A percentile compares a stretch with the other conserved stretches of the same genome.
phyloP scores from a whole-genome alignment of 2,888 invertebrate species.

The Hetaerina titia region DNA sequence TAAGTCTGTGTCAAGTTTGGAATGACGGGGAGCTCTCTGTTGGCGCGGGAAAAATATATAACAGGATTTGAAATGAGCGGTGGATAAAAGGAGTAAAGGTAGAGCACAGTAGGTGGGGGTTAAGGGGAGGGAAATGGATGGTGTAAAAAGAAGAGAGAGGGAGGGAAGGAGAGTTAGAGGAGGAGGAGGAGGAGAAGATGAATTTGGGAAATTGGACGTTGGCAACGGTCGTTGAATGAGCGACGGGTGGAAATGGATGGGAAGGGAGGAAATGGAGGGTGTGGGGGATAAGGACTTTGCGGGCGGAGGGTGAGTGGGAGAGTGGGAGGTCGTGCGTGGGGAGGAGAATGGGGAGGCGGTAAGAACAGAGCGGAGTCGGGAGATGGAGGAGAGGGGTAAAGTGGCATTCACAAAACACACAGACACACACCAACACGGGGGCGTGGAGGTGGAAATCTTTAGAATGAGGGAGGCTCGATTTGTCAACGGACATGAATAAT shows the following conservation, averaged over 20 bases:
- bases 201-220: neutral
- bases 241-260: neutral
- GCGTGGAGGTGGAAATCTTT: neutral
- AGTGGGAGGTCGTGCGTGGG: neutral
- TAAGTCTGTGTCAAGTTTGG: neutral
- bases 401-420: conserved; percentile 20
- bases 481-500: conserved; percentile 32
- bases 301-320: neutral
- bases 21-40: neutral
- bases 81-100: neutral
- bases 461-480: conserved; percentile 13
- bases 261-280: neutral
- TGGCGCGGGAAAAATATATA: neutral
- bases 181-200: neutral
- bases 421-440: neutral
- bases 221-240: neutral
- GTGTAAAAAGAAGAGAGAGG: neutral
- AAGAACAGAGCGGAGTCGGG: neutral
- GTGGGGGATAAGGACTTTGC: neutral
- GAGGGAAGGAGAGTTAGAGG: neutral
- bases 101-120: neutral
- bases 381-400: neutral
- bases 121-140: neutral
- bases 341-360: neutral
- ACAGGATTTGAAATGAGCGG: neutral